Evolutionary conservation across 1,140 invertebrate genomes (phyloP).

Genomic region (Ips typographus): DNA sequence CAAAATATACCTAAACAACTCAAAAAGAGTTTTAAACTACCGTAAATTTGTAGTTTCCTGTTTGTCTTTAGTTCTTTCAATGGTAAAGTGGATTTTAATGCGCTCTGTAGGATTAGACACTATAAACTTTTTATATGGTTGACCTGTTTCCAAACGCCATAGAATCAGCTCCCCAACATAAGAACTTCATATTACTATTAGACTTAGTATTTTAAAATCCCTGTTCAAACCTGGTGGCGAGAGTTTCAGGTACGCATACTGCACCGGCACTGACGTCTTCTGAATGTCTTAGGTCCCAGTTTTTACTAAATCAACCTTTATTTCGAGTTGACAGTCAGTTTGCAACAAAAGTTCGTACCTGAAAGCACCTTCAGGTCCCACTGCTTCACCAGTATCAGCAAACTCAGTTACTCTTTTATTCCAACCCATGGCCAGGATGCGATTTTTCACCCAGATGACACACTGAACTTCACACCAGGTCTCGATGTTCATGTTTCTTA

Average conservation of each 20-base stretch:
- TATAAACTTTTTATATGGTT: constrained; percentile 49
- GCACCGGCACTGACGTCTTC: constrained; percentile 72
- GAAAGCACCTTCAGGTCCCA: constrained; percentile 51
- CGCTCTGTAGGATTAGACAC: constrained; percentile 45
- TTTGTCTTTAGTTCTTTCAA: constrained; percentile 33
- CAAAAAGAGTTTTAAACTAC: not conserved
- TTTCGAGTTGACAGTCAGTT: constrained; percentile 3
- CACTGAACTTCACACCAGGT: constrained; percentile 61
- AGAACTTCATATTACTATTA: constrained; percentile 34
- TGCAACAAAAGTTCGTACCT: constrained; percentile 21
- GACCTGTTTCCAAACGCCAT: constrained; percentile 58
- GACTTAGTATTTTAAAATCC: not conserved
- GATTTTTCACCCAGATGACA: constrained; percentile 58
- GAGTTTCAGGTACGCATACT: constrained; percentile 60
- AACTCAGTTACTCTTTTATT: constrained; percentile 70
- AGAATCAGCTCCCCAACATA: constrained; percentile 77
- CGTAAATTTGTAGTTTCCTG: not conserved
- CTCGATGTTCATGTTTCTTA: constrained; percentile 64
- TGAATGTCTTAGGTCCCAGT: constrained; percentile 63
- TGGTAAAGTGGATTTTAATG: constrained; percentile 48
- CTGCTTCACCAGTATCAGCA: constrained; percentile 59
- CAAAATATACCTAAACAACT: no score
- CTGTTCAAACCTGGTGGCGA: constrained; percentile 61
- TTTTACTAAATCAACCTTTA: constrained; percentile 39
- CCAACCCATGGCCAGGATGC: constrained; percentile 72